Evolutionary conservation across 53 echinoderm and acorn worm species (phyloP), one percentile per base, ranked within the genome.

Genomic region (Paracentrotus lividus): DNA sequence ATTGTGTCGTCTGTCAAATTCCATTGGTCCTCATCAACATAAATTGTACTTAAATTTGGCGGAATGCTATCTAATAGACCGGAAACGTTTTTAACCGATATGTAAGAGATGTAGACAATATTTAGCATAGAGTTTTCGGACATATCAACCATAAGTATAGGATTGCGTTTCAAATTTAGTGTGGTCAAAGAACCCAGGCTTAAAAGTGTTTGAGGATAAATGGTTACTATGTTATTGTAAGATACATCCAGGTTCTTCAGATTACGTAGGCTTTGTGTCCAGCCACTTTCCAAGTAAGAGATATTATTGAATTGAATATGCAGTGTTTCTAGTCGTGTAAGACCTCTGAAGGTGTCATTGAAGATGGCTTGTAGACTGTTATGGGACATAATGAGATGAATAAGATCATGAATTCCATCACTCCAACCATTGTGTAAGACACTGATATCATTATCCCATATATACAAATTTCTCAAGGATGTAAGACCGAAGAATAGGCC

Each of bases 271-370:
- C 27, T 56, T 56, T 53, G 54, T 27, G 36, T 32, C 86, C 86
- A 86, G 8, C 8, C 31, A 36, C 6, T 38, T 20, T 36, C 86
- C 10, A 86, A 0, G 86, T 53, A 21, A 36, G 86, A 36, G 23
- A 86, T 86, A 34, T 27, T 21, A 38, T 86, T 86, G 53, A 49
- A 86, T 4, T 86, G 86, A 34, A 86, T 36, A 38, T 86, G 86
- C 9, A 86, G 56, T 36, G 47, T 53, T 38, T 55, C 38, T 6
- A 86, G 56, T 5, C 2, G 21, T 44, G 14, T 13, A 34, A 86
- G 57, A 56, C 86, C 86, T 18, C 57, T 55, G 86, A 86, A 86
- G 36, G 86, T 86, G 86, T 21, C 34, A 36, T 86, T 86, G 0
- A 33, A n/a, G 33, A 86, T 56, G 3, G 3, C 36, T 16, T 33